phyloP scores from a whole-genome alignment of 1,140 invertebrate species.

The Drosophila jambulina region DNA sequence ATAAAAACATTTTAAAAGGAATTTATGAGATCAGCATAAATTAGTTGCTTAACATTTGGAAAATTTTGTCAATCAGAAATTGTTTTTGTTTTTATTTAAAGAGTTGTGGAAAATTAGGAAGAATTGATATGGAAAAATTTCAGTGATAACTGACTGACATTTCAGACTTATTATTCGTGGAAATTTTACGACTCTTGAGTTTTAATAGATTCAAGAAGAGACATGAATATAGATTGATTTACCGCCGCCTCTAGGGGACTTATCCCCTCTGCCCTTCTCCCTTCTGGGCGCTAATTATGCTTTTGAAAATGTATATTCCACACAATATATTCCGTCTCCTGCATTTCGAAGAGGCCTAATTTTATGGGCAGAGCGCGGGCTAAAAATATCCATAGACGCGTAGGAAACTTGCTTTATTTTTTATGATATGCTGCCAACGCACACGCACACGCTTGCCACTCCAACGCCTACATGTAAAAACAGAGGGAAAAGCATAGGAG shows the following conservation, averaged over 20 bases:
- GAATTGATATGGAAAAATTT: not conserved
- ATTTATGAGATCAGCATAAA: slow-evolving; percentile 1
- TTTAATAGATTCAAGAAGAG: slow-evolving; percentile 2
- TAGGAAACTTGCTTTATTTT: slow-evolving; percentile 48
- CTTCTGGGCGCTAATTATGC: not conserved
- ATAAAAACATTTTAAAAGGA: not conserved
- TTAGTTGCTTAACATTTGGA: not conserved
- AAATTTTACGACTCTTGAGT: slow-evolving; percentile 18
- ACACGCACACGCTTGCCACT: slow-evolving; percentile 25
- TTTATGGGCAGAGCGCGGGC: slow-evolving; percentile 43
- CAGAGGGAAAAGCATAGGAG: slow-evolving; percentile 53
- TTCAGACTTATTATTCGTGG: not conserved
- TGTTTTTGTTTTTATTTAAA: not conserved
- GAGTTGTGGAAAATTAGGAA: not conserved
- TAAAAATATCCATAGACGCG: slow-evolving; percentile 42
- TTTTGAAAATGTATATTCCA: slow-evolving; percentile 31
- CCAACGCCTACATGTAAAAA: slow-evolving; percentile 66
- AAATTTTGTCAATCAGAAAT: not conserved
- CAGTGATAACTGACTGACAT: not conserved
- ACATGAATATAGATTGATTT: slow-evolving; percentile 34
- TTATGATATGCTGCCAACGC: slow-evolving; percentile 50
- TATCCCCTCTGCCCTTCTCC: not conserved
- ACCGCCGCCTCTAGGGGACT: not conserved
- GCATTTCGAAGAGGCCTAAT: slow-evolving; percentile 66
- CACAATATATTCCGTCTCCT: slow-evolving; percentile 30